Evolutionary conservation across 2,113 vertebrate species (phyloP).

Genomic region (Heterochromis multidens): DNA sequence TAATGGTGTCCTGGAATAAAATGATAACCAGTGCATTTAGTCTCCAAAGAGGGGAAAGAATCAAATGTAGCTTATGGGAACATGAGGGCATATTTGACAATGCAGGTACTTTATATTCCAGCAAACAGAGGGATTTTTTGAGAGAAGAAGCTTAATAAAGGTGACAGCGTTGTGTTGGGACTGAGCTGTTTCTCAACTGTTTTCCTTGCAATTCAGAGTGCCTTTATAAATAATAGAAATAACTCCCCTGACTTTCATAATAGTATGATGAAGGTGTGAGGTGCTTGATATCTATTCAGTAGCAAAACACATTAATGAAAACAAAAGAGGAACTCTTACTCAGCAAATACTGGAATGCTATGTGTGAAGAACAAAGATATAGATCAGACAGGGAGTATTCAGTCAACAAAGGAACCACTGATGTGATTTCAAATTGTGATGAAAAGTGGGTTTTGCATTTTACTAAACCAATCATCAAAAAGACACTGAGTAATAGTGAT

Average conservation of each 20-base stretch:
- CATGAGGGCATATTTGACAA: constrained; percentile 10
- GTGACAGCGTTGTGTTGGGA: neutral
- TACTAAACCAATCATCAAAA: neutral
- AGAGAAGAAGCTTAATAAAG: neutral
- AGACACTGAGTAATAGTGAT: constrained; percentile 26
- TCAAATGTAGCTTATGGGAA: constrained; percentile 6
- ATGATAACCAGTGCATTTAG: constrained; percentile 18
- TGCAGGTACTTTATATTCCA: constrained; percentile 9
- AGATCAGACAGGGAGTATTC: neutral
- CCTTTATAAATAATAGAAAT: constrained; percentile 16
- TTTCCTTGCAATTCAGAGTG: neutral
- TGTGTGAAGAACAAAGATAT: neutral
- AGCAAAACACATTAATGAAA: constrained; percentile 8
- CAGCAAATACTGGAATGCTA: neutral
- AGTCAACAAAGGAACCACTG: neutral
- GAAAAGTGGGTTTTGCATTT: neutral
- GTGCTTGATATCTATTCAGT: neutral
- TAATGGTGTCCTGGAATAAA: constrained; percentile 29
- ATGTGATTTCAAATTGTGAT: neutral
- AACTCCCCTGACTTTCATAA: neutral
- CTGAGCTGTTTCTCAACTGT: neutral
- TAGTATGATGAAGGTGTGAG: neutral
- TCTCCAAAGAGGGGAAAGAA: constrained; percentile 6
- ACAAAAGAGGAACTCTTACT: neutral
- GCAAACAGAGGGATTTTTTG: neutral